These are phyloP conservation scores for Argyresthia albistria DNA, from an alignment of 2,888 invertebrate species.

Conservation along the genomic window DNA sequence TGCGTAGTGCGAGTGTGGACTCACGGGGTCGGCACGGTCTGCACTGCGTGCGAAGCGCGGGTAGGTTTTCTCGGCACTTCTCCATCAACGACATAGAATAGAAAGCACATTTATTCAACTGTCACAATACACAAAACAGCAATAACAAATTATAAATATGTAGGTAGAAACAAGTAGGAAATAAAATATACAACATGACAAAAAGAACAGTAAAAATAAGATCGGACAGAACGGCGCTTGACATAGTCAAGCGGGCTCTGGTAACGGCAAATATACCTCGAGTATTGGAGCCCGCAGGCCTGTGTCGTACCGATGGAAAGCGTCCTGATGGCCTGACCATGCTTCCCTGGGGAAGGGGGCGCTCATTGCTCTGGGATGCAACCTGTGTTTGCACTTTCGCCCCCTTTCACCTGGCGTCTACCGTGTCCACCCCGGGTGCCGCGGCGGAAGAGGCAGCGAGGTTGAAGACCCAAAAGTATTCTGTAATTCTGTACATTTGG, in stretches of 20 bases:
- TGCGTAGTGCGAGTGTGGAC: neutral
- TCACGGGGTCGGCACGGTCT: neutral
- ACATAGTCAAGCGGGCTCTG: neutral
- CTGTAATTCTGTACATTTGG: neutral
- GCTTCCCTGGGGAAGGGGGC: neutral
- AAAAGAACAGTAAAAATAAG: no score
- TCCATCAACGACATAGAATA: neutral
- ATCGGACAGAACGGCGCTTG: no score
- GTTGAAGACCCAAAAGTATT: neutral
- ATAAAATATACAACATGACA: no score
- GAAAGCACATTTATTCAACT: no score
- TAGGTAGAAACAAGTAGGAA: no score
- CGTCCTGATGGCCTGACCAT: neutral
- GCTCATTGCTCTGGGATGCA: neutral
- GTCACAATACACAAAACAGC: no score
- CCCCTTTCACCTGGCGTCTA: neutral
- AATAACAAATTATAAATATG: no score
- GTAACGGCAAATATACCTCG: neutral
- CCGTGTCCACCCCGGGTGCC: neutral
- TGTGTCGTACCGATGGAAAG: neutral
- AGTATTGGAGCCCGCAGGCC: neutral
- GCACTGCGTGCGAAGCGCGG: neutral
- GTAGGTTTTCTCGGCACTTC: neutral
- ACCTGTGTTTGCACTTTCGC: neutral
- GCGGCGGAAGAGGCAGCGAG: neutral